Base-by-base conservation (phyloP, 1,140 invertebrate species). In the Brachionus paranguensis region DNA sequence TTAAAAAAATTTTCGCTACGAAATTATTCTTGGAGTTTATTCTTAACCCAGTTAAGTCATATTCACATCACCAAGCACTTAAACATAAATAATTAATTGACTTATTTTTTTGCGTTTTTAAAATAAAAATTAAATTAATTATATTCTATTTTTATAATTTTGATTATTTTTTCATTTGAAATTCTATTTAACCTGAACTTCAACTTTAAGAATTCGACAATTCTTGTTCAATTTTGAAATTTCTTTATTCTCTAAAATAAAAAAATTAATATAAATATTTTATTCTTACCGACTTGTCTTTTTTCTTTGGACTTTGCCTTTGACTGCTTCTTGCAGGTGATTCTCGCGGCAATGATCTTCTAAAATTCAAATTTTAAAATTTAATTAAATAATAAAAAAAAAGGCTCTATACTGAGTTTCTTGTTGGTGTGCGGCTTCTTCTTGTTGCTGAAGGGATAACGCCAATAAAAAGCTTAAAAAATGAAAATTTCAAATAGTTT, bases 371-470 rank as follows among this genome's bases (percentile, higher is more conserved):
- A 53, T 53, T 17, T n/a, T 53, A 70, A 27, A 70, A 70, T 17
- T 70, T 12, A 47, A 70, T 70, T 14, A 70, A 1, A 70, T 7
- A 68, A 33, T 70, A n/a, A 17, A 33, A 70, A 65, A 37, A 7
- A 37, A n/a, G n/a, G 6, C 33, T 37, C 33, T 5, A 12, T 24
- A 70, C 65, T 10, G 33, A 11, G 33, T 43, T 24, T 74, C 41
- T 43, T 74, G 33, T 74, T 74, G 70, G 6, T 74, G 33, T 17
- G 65, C 65, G 7, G 27, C 33, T 20, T 76, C 45, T 29, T 50
- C 45, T 76, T 76, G 72, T 50, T 76, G 72, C 47, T 76, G 72
- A 50, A 76, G 43, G 17, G 72, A 76, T 50, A 76, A 76, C 17
- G 72, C 72, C 72, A 76, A 50, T 41, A 76, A 50, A 50, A 53